Percentiles rank a stretch among this genome's conserved stretches.
These are phyloP conservation scores for Sinelater perroti DNA, from an alignment of 2,888 invertebrate genomes.

Conservation along the genomic window DNA sequence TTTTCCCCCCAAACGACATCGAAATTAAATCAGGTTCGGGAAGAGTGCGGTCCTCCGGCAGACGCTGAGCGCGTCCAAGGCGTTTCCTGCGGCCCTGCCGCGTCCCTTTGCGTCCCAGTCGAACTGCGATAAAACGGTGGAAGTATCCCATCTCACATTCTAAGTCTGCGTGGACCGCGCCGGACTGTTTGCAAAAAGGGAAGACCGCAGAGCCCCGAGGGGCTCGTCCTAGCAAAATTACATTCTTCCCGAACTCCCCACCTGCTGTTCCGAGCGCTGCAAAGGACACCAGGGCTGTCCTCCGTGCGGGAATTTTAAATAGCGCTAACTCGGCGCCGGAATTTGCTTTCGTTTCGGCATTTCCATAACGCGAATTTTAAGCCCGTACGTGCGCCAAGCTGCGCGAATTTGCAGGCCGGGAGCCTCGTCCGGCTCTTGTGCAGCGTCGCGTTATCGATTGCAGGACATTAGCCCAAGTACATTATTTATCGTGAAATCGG, in stretches of 20 bases:
- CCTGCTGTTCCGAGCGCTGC: conserved; percentile 44
- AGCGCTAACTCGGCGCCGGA: conserved; percentile 15
- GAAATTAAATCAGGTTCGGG: no score
- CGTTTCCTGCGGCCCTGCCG: no score
- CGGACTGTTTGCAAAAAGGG: conserved; percentile 59
- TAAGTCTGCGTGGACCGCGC: conserved; percentile 48
- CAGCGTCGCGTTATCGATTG: no score
- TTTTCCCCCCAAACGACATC: no score
- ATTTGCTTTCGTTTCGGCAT: conserved; percentile 13
- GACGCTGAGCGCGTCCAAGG: no score
- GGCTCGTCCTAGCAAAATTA: conserved; percentile 60
- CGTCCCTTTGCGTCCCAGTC: not conserved
- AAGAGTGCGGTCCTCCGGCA: no score
- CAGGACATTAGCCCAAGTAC: no score
- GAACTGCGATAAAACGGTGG: conserved; percentile 1
- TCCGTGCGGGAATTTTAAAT: conserved; percentile 27
- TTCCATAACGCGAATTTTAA: conserved; percentile 17
- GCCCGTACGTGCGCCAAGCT: conserved; percentile 3
- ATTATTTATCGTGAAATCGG: no score
- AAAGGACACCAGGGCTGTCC: conserved; percentile 30
- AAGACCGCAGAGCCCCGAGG: conserved; percentile 57
- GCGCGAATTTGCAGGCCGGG: no score
- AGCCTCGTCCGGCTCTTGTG: no score
- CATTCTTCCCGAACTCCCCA: conserved; percentile 58
- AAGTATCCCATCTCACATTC: conserved; percentile 27